Evolutionary conservation across 2,797 vertebrate genomes (phyloP).

Genomic region (Petrocephalus schoutedeni): DNA sequence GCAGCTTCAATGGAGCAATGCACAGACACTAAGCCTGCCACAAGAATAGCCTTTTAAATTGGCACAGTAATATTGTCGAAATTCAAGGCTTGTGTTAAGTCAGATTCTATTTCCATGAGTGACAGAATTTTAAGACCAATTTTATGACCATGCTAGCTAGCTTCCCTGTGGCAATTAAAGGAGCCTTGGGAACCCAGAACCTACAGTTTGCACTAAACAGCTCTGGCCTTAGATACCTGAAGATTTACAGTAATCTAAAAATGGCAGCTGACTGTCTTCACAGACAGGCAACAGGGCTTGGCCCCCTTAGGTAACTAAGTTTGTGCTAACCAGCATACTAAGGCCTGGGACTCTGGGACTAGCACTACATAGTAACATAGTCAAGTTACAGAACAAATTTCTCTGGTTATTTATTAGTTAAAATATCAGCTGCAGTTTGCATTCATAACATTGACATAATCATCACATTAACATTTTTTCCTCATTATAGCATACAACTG

Average conservation of each 20-base stretch:
- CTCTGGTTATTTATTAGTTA: background rate
- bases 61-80: background rate
- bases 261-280: background rate
- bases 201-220: background rate
- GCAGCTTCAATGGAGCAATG: background rate
- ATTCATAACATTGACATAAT: background rate
- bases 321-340: too few relatives aligned
- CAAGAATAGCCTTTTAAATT: background rate
- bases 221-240: background rate
- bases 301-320: background rate
- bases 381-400: background rate
- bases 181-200: background rate
- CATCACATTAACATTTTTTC: background rate
- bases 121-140: background rate
- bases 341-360: background rate
- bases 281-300: background rate
- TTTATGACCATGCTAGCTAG: background rate
- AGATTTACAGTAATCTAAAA: background rate
- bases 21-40: background rate
- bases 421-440: background rate
- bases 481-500: background rate
- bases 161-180: background rate
- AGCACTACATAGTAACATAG: background rate
- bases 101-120: background rate
- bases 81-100: background rate